Evolutionary conservation across 2,888 invertebrate genomes (phyloP).

Genomic region (Punctoribates punctum): DNA sequence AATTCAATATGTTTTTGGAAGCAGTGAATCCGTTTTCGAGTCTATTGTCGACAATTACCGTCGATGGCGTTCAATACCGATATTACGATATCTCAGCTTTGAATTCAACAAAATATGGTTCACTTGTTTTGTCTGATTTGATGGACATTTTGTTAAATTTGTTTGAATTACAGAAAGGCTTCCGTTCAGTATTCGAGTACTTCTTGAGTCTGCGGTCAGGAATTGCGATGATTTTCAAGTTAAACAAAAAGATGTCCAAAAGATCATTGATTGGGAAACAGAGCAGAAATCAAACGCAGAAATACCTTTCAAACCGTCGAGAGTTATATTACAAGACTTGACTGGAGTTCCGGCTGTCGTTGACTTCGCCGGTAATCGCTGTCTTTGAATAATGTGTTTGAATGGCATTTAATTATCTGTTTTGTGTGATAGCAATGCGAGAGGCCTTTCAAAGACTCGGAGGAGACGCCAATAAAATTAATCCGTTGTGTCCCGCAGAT

Average conservation of each 20-base stretch:
- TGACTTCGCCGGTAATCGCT: conserved; percentile 73
- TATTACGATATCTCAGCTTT: conserved; percentile 75
- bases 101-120: conserved; percentile 54
- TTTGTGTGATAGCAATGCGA: conserved; percentile 67
- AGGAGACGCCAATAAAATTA: conserved; percentile 86
- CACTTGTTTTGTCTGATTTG: not conserved
- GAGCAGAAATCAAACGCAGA: conserved; percentile 75
- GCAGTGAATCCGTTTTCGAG: conserved; percentile 61
- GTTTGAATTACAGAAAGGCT: conserved; percentile 56
- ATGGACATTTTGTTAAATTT: not conserved
- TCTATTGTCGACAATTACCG: conserved; percentile 61
- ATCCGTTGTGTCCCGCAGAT: conserved; percentile 95
- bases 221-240: conserved; percentile 96
- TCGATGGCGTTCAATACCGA: conserved; percentile 64
- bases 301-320: conserved; percentile 90
- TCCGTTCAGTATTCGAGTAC: conserved; percentile 85
- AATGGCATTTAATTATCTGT: not conserved
- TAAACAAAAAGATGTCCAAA: conserved; percentile 75
- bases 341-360: conserved; percentile 98
- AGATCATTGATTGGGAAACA: conserved; percentile 79
- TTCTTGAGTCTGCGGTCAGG: conserved; percentile 90
- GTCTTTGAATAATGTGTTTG: not conserved
- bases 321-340: conserved; percentile 69
- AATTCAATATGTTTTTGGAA: too few species aligned
- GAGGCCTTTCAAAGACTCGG: conserved; percentile 83